phyloP scores from a whole-genome alignment of 2,797 vertebrate species.

The Okamejei kenojei region DNA sequence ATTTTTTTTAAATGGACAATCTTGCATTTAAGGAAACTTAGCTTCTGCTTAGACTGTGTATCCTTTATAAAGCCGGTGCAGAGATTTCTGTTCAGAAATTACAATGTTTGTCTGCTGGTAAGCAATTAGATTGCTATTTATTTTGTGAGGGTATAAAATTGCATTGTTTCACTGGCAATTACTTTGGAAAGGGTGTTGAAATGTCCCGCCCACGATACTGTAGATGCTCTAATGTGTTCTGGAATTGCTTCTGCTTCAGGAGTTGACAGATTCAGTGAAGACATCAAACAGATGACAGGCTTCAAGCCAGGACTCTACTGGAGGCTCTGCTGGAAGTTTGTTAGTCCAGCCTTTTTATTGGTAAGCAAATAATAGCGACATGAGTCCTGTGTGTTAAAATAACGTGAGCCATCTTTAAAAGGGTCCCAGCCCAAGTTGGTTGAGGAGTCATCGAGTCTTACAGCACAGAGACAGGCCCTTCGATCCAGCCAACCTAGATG shows the following conservation, averaged over 20 bases:
- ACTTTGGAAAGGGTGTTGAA: not conserved
- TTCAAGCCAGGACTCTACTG: slow-evolving; percentile 97
- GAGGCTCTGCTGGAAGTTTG: slow-evolving; percentile 97
- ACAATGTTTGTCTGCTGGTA: not conserved
- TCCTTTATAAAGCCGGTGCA: slow-evolving; percentile 12
- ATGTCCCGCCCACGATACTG: not conserved
- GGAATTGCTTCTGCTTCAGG: slow-evolving; percentile 56
- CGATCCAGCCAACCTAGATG: too few relatives aligned
- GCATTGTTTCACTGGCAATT: slow-evolving; percentile 26
- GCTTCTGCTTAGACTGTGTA: not conserved
- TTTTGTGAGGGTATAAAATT: slow-evolving; percentile 29
- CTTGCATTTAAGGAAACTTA: slow-evolving; percentile 18
- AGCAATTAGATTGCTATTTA: slow-evolving; percentile 26
- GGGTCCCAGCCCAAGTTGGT: not conserved
- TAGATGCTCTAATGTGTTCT: slow-evolving; percentile 20
- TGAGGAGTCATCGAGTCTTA: too few relatives aligned
- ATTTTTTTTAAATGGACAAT: not conserved
- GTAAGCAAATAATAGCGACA: slow-evolving; percentile 55
- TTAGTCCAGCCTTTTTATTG: slow-evolving; percentile 90
- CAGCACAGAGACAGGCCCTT: too few relatives aligned
- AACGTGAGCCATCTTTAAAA: not conserved
- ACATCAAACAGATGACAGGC: slow-evolving; percentile 95
- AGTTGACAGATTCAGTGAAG: slow-evolving; percentile 94
- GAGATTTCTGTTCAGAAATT: slow-evolving; percentile 27
- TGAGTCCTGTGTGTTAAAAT: not conserved